Evolutionary conservation across 1,140 invertebrate genomes (phyloP).

Genomic region (Drosophila virilis): DNA sequence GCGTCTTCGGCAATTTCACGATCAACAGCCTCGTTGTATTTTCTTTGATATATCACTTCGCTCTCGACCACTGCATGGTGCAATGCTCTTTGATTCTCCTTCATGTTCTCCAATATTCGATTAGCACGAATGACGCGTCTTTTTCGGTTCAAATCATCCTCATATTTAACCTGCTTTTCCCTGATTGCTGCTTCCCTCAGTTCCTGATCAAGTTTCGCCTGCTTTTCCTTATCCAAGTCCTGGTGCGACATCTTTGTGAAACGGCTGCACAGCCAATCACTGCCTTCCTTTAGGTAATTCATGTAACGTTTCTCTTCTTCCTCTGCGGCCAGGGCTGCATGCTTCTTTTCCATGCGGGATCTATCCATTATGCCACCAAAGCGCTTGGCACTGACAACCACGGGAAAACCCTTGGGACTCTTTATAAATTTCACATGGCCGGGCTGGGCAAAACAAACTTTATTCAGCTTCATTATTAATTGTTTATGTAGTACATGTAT

Average conservation of each 20-base stretch:
- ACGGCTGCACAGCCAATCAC: constrained; percentile 48
- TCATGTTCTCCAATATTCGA: constrained; percentile 47
- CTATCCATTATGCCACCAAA: constrained; percentile 49
- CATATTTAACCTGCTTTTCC: constrained; percentile 8
- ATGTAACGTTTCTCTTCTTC: constrained; percentile 59
- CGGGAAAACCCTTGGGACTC: constrained; percentile 33
- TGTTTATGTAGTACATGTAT: no score
- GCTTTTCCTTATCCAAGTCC: constrained; percentile 8
- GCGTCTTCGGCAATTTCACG: constrained; percentile 47
- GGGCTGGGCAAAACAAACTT: not conserved
- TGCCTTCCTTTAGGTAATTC: constrained; percentile 68
- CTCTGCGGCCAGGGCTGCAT: constrained; percentile 21
- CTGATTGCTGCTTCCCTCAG: constrained; percentile 15
- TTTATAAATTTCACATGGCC: constrained; percentile 18
- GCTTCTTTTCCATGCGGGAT: constrained; percentile 34
- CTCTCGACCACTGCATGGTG: constrained; percentile 49
- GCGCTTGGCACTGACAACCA: constrained; percentile 59
- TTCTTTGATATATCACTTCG: constrained; percentile 48
- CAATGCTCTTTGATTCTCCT: constrained; percentile 47
- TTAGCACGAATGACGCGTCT: constrained; percentile 54
- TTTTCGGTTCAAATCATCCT: constrained; percentile 47
- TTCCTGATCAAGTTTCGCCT: constrained; percentile 20
- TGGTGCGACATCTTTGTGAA: constrained; percentile 47
- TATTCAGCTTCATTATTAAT: not conserved
- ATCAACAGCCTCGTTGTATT: constrained; percentile 48